Conservation (phyloP, 2,113 vertebrate species). For the Gasterosteus aculeatus region DNA sequence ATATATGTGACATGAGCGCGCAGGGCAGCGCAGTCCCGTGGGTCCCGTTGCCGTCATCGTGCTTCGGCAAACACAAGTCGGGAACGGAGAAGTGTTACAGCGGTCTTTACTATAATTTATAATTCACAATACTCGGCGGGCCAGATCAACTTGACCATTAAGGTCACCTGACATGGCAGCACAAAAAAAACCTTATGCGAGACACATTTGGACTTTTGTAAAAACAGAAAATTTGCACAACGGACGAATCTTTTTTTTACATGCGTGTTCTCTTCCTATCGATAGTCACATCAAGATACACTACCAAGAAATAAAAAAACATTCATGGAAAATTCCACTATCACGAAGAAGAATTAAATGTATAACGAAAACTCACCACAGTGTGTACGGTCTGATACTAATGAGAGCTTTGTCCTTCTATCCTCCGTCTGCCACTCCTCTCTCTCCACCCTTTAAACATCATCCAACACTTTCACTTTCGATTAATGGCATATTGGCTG, state of each 20-base stretch:
- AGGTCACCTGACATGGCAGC: no score
- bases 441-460: not conserved
- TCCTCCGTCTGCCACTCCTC: not conserved
- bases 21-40: no score
- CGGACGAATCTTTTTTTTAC: not conserved
- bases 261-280: not conserved
- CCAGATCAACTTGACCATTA: no score
- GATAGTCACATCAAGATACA: not conserved
- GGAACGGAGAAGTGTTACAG: no score
- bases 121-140: no score
- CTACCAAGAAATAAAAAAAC: not conserved
- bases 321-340: not conserved
- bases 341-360: not conserved
- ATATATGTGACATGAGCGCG: no score
- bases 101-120: no score
- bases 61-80: no score
- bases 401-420: not conserved
- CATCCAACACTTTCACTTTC: constrained; percentile 43
- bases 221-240: not conserved
- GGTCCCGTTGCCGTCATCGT: no score
- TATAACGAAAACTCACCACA: constrained; percentile 25
- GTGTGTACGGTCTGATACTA: not conserved
- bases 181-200: not conserved
- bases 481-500: not conserved
- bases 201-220: not conserved